phyloP scores from a whole-genome alignment of 2,888 invertebrate species.

The Apotomis betuletana region DNA sequence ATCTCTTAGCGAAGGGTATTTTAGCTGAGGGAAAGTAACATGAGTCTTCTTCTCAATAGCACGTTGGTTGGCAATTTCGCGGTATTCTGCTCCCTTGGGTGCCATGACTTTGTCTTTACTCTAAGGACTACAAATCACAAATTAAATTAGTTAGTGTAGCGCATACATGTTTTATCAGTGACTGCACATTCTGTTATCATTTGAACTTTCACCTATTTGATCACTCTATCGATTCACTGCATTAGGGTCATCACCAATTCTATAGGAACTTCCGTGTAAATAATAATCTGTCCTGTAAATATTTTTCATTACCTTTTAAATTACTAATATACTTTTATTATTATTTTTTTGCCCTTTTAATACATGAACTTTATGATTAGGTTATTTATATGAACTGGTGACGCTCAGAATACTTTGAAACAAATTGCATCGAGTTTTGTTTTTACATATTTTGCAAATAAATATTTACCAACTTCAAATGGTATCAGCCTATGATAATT shows the following conservation, averaged over 20 bases:
- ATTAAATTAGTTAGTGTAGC: neutral
- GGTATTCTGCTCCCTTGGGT: slow-evolving; percentile 59
- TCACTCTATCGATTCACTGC: neutral
- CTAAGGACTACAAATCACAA: neutral
- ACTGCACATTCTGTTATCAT: neutral
- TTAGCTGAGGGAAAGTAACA: slow-evolving; percentile 81
- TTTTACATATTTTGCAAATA: too few relatives aligned
- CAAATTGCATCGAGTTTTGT: too few relatives aligned
- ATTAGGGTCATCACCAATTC: neutral
- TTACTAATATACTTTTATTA: too few relatives aligned
- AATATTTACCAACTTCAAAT: too few relatives aligned
- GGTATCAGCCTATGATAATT: too few relatives aligned
- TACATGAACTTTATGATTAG: too few relatives aligned
- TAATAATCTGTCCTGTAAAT: too few relatives aligned
- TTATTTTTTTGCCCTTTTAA: too few relatives aligned
- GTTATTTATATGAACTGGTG: too few relatives aligned
- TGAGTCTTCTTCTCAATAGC: slow-evolving; percentile 69
- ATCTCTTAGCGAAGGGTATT: slow-evolving; percentile 79
- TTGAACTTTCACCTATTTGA: slow-evolving; percentile 18
- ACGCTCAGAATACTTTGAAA: too few relatives aligned
- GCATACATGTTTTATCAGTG: slow-evolving; percentile 4
- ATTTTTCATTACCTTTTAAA: too few relatives aligned
- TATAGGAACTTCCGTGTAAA: neutral
- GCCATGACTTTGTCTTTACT: slow-evolving; percentile 53
- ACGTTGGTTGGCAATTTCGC: slow-evolving; percentile 59